A percentile compares a stretch with the other conserved stretches of the same genome.
phyloP scores from a whole-genome alignment of 1,140 invertebrate species.

The Caligus rogercresseyi region DNA sequence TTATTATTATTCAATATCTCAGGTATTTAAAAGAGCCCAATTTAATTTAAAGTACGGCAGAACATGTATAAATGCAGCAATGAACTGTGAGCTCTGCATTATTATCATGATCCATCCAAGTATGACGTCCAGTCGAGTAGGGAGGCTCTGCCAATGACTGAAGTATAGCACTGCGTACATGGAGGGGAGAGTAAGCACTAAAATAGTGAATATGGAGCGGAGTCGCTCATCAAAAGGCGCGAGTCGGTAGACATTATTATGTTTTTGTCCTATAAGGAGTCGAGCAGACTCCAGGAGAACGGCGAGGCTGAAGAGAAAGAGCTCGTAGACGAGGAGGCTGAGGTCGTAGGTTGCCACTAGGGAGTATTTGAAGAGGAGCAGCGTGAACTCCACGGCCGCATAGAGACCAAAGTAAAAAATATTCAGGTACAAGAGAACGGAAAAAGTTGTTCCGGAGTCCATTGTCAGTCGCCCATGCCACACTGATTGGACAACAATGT shows the following conservation, averaged over 20 bases:
- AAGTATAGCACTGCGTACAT: conserved; percentile 9
- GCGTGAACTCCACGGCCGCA: conserved; percentile 8
- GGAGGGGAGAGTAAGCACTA: conserved; percentile 13
- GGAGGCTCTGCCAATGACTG: neutral
- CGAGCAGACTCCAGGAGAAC: conserved; percentile 4
- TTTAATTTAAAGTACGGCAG: neutral
- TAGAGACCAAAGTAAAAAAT: conserved; percentile 12
- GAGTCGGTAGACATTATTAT: neutral
- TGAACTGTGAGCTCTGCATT: neutral
- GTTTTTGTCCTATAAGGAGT: conserved; percentile 10
- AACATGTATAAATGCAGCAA: conserved; percentile 18
- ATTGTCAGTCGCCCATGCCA: neutral
- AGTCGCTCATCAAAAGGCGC: conserved; percentile 6
- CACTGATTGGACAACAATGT: too few species aligned
- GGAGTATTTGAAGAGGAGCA: conserved; percentile 4
- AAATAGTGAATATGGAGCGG: neutral
- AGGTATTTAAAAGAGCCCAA: too few species aligned
- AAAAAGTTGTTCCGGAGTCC: neutral
- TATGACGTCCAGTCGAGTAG: neutral
- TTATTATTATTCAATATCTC: too few species aligned
- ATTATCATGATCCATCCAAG: conserved; percentile 8
- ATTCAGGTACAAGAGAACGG: neutral
- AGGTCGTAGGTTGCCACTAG: neutral
- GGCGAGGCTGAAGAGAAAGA: neutral
- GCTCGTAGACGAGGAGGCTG: conserved; percentile 3